Percentiles rank a stretch among this genome's conserved stretches.
phyloP scores from a whole-genome alignment of 1,140 invertebrate genomes.

The Drosophila ambigua region DNA sequence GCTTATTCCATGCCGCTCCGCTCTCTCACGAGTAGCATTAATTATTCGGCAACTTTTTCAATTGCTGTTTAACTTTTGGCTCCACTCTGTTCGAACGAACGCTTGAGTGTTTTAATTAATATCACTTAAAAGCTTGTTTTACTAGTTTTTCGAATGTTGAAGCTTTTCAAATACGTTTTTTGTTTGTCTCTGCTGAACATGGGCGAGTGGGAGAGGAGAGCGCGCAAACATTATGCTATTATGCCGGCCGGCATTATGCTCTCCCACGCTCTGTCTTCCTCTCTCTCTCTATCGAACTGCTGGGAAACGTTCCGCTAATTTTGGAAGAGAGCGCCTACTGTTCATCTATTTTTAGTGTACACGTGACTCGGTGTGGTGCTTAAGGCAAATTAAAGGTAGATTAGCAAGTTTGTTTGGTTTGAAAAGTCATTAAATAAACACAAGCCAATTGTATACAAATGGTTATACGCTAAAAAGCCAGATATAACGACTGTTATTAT shows the following conservation, averaged over 20 bases:
- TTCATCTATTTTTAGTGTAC: constrained; percentile 19
- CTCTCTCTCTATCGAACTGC: not conserved
- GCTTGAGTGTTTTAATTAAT: not conserved
- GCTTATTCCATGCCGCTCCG: no score
- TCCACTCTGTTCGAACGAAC: no score
- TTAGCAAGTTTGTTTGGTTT: not conserved
- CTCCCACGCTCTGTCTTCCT: constrained; percentile 1
- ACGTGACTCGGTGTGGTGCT: constrained; percentile 9
- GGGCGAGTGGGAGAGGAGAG: constrained; percentile 1
- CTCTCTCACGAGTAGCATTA: no score
- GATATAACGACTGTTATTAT: not conserved
- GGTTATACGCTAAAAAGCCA: not conserved
- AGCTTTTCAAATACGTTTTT: constrained; percentile 34
- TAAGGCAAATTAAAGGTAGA: constrained; percentile 10
- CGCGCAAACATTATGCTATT: not conserved
- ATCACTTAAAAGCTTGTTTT: constrained; percentile 26
- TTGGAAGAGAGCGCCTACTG: no score
- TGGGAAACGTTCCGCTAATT: no score
- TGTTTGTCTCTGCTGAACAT: constrained; percentile 1
- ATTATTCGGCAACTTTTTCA: no score
- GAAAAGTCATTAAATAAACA: constrained; percentile 2
- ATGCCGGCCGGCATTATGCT: constrained; percentile 25
- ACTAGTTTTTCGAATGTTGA: constrained; percentile 13
- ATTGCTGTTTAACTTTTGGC: not conserved
- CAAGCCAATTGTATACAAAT: not conserved